phyloP scores from a whole-genome alignment of 2,113 vertebrate species.

The Myotis lucifugus region DNA sequence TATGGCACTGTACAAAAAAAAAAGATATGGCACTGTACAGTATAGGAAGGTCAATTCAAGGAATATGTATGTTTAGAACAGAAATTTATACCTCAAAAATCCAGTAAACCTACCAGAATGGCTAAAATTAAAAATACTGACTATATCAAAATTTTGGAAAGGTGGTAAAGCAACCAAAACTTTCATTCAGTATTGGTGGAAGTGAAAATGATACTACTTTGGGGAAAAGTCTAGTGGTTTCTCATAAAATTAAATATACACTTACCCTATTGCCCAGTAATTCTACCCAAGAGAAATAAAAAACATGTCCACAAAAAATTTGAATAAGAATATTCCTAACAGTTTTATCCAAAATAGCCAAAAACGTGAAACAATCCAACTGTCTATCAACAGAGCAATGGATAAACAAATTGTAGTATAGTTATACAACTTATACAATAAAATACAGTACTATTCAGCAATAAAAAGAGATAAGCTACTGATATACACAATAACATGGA shows the following conservation, averaged over 20 bases:
- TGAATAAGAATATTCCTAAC: constrained; percentile 5
- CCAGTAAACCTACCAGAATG: background rate
- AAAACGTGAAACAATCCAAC: constrained; percentile 27
- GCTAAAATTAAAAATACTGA: constrained; percentile 22
- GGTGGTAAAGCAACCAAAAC: background rate
- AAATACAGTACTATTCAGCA: constrained; percentile 21
- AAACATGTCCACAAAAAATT: constrained; percentile 28
- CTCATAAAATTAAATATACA: constrained; percentile 30
- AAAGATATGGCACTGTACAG: background rate
- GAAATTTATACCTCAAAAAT: constrained; percentile 30
- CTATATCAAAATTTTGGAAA: constrained; percentile 22
- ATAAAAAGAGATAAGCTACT: background rate
- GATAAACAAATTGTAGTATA: background rate
- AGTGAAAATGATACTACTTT: background rate
- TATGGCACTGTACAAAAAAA: background rate
- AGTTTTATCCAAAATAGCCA: background rate
- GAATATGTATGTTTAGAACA: background rate
- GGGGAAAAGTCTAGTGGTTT: background rate
- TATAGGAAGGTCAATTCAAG: background rate
- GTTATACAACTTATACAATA: background rate
- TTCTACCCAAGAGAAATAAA: constrained; percentile 6
- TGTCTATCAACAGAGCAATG: constrained; percentile 20
- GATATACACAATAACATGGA: background rate
- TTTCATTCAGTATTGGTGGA: background rate
- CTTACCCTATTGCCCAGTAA: background rate